Evolutionary conservation across 2,888 invertebrate genomes (phyloP).

Genomic region (Thysanoteuthis rhombus): DNA sequence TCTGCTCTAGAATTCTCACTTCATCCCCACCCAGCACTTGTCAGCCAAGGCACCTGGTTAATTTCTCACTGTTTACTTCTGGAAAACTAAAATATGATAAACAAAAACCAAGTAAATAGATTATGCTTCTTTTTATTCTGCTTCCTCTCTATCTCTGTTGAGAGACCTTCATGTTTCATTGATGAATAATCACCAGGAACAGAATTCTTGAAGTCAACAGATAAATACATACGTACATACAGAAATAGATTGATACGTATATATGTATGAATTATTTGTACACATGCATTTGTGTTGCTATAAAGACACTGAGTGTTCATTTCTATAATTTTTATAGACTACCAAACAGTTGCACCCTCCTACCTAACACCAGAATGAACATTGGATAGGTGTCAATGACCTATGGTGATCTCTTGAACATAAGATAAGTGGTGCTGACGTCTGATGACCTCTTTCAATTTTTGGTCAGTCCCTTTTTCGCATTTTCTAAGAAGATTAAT

Average conservation of each 20-base stretch:
- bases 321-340: too few species aligned
- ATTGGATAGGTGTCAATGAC: too few species aligned
- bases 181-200: neutral
- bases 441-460: too few species aligned
- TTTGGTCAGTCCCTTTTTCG: too few species aligned
- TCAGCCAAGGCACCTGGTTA: neutral
- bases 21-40: neutral
- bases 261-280: too few species aligned
- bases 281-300: too few species aligned
- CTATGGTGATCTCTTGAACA: too few species aligned
- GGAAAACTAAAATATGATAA: neutral
- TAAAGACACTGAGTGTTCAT: too few species aligned
- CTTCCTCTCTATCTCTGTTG: neutral
- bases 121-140: neutral
- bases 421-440: too few species aligned
- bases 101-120: neutral
- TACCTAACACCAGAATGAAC: too few species aligned
- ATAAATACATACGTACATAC: neutral
- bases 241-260: neutral
- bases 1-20: neutral
- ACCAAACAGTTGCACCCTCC: too few species aligned
- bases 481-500: too few species aligned
- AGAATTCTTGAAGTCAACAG: neutral
- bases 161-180: neutral
- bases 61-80: neutral